Percentiles rank a stretch among this genome's conserved stretches.
phyloP scores from a whole-genome alignment of 2,888 invertebrate species.

The Drosophila fulvimacula region DNA sequence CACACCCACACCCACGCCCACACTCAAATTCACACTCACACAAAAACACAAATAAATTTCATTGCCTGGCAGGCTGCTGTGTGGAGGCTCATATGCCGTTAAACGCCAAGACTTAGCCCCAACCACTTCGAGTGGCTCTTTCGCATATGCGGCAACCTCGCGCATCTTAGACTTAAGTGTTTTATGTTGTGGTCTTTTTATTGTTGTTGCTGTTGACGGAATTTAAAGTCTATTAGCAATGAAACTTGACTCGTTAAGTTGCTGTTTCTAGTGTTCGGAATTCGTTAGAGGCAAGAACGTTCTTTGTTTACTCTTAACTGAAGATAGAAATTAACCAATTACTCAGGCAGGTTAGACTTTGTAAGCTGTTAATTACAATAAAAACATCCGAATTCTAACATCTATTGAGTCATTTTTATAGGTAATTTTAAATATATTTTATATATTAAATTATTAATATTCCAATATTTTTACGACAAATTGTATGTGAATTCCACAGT shows the following conservation, averaged over 20 bases:
- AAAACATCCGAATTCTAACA: too few relatives aligned
- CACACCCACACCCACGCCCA: conserved; percentile 17
- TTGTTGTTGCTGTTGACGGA: conserved; percentile 6
- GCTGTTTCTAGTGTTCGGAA: not conserved
- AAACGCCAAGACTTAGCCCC: conserved; percentile 33
- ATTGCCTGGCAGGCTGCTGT: conserved; percentile 6
- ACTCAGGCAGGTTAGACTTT: too few relatives aligned
- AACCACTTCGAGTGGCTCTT: conserved; percentile 15
- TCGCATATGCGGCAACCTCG: conserved; percentile 47
- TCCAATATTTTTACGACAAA: too few relatives aligned
- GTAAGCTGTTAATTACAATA: too few relatives aligned
- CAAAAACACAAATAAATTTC: conserved; percentile 9
- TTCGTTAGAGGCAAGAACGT: not conserved
- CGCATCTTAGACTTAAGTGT: not conserved
- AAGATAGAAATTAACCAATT: too few relatives aligned
- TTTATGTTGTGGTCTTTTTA: conserved; percentile 1
- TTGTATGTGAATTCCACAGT: too few relatives aligned
- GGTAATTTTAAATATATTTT: too few relatives aligned
- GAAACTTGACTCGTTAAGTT: too few relatives aligned
- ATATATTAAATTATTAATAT: too few relatives aligned
- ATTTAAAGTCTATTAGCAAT: not conserved
- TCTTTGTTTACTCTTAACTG: not conserved
- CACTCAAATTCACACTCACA: conserved; percentile 15
- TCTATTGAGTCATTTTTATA: too few relatives aligned
- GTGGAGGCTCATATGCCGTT: conserved; percentile 52